A percentile compares a stretch with the other conserved stretches of the same genome.
Conservation (phyloP, 2,797 vertebrate species). For the Gallinago solitaria region DNA sequence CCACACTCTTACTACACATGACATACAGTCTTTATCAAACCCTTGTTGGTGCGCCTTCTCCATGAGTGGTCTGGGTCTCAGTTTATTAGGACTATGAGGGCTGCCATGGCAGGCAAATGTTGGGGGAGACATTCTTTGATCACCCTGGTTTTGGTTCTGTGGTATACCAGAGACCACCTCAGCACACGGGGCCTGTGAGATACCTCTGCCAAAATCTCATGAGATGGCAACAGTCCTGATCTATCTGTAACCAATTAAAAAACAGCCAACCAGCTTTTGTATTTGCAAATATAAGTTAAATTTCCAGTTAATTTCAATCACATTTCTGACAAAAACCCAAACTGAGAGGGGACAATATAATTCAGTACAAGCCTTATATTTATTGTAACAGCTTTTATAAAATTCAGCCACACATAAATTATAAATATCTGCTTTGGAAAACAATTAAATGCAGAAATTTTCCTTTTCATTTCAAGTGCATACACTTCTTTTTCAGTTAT, state of each 20-base stretch:
- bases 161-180: background rate
- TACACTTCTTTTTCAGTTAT: background rate
- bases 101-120: background rate
- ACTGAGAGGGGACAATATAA: background rate
- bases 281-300: background rate
- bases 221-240: background rate
- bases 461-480: background rate
- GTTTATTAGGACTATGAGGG: background rate
- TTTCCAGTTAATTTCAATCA: background rate
- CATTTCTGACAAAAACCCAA: background rate
- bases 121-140: background rate
- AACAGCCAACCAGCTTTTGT: background rate
- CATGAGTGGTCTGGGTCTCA: background rate
- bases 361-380: background rate
- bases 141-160: background rate
- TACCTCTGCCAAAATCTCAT: background rate
- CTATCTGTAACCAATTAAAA: background rate
- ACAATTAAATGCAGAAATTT: background rate
- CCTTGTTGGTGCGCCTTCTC: background rate
- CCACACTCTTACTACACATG: background rate
- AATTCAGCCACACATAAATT: background rate
- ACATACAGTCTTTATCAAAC: background rate
- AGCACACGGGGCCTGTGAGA: fast-evolving
- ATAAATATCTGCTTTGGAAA: background rate
- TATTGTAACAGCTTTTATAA: background rate